Evolutionary conservation across 2,113 vertebrate genomes (phyloP).

Genomic region (Mandrillus leucophaeus): DNA sequence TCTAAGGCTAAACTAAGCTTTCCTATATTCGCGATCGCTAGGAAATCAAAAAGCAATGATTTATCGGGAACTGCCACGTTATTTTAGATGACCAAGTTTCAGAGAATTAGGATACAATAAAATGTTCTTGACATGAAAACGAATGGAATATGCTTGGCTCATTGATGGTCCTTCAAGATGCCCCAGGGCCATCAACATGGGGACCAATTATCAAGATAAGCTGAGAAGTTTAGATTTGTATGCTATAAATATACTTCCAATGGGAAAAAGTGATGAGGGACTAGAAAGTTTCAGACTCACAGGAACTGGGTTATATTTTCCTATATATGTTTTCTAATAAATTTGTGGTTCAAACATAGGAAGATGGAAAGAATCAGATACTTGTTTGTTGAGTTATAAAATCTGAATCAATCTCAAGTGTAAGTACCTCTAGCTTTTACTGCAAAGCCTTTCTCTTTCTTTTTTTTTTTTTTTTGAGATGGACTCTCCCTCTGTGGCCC

Average conservation of each 20-base stretch:
- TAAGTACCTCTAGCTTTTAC: not conserved
- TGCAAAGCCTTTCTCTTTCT: not conserved
- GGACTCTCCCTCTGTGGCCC: too few species aligned
- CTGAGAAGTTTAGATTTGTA: constrained; percentile 21
- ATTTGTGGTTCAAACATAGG: not conserved
- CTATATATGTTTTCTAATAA: not conserved
- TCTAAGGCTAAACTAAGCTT: not conserved
- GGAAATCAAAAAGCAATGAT: not conserved
- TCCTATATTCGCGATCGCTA: not conserved
- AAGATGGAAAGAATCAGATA: not conserved
- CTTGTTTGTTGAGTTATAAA: not conserved
- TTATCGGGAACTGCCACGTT: not conserved
- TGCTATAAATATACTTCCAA: constrained; percentile 42
- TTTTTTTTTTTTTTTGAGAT: too few species aligned
- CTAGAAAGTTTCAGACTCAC: not conserved
- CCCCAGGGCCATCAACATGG: constrained; percentile 53
- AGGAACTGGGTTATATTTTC: not conserved
- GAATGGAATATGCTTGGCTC: constrained; percentile 31
- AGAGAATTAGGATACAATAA: constrained; percentile 13
- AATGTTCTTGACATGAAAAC: not conserved
- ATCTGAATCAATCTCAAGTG: not conserved
- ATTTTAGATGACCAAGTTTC: not conserved
- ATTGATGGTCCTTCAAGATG: not conserved
- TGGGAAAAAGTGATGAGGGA: not conserved
- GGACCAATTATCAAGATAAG: constrained; percentile 62